A percentile compares a stretch with the other conserved stretches of the same genome.
Evolutionary conservation across 2,113 vertebrate genomes (phyloP).

Genomic region (Prochilodus magdalenae): DNA sequence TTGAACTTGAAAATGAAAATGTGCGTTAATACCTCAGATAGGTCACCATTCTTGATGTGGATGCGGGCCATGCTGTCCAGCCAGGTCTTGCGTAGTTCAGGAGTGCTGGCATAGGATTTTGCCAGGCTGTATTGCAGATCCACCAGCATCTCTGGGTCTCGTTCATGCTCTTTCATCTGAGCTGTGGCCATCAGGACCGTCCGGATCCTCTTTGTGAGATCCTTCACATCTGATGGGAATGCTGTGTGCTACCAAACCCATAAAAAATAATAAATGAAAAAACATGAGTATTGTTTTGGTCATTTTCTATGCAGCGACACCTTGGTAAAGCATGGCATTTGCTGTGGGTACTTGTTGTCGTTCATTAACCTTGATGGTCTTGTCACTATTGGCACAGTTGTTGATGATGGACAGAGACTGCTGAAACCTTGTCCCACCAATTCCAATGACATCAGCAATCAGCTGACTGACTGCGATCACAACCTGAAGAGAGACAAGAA

Average conservation of each 20-base stretch:
- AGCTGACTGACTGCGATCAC: slow-evolving; percentile 98
- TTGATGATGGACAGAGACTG: slow-evolving; percentile 98
- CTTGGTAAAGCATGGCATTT: not conserved
- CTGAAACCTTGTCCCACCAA: slow-evolving; percentile 96
- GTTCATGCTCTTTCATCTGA: slow-evolving; percentile 99
- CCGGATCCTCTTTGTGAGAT: slow-evolving; percentile 96
- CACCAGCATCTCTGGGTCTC: slow-evolving; percentile 97
- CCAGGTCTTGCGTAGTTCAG: slow-evolving; percentile 97
- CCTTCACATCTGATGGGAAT: slow-evolving; percentile 96
- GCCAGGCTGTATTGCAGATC: slow-evolving; percentile 98
- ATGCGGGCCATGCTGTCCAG: slow-evolving; percentile 99
- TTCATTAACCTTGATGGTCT: slow-evolving; percentile 87
- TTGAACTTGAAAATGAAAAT: not conserved
- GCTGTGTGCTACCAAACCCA: slow-evolving; percentile 84
- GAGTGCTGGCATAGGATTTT: slow-evolving; percentile 97
- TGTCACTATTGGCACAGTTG: slow-evolving; percentile 97
- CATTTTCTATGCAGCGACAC: no score
- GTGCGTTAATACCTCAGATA: slow-evolving; percentile 85
- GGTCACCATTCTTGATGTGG: slow-evolving; percentile 96
- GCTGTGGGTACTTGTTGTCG: not conserved
- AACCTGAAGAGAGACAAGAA: slow-evolving; percentile 77
- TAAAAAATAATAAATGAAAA: not conserved
- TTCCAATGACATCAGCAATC: slow-evolving; percentile 97
- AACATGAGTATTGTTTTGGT: no score
- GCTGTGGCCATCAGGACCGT: slow-evolving; percentile 98